These are phyloP conservation scores for Polia nebulosa DNA, from an alignment of 2,888 invertebrate genomes.

Conservation along the genomic window DNA sequence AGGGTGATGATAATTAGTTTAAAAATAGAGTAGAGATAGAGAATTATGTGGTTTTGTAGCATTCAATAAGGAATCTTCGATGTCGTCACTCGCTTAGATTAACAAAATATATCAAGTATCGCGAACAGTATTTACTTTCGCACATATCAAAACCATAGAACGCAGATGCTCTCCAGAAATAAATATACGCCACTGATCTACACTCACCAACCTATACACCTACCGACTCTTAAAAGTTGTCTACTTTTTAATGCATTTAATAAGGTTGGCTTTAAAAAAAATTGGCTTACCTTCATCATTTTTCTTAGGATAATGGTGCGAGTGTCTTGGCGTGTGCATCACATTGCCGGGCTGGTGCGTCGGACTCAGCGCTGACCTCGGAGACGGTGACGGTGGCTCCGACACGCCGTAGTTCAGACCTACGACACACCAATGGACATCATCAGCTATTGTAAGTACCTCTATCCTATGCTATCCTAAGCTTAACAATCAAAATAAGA, in stretches of 20 bases:
- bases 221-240: background rate
- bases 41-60: too few species aligned
- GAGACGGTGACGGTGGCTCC: conserved; percentile 89
- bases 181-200: too few species aligned
- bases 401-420: conserved; percentile 89
- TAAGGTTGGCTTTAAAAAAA: background rate
- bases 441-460: background rate
- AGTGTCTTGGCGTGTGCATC: conserved; percentile 89
- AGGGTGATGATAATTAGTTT: too few species aligned
- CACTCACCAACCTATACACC: too few species aligned
- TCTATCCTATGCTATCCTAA: background rate
- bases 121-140: too few species aligned
- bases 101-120: too few species aligned
- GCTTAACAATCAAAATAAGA: background rate
- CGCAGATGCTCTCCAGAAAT: too few species aligned
- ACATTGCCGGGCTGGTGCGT: conserved; percentile 87
- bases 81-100: too few species aligned
- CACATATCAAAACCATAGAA: too few species aligned
- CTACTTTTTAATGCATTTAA: background rate
- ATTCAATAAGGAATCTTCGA: too few species aligned
- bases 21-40: too few species aligned
- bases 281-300: conserved; percentile 92
- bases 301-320: conserved; percentile 92
- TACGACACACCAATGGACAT: conserved; percentile 53
- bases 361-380: conserved; percentile 87